Base-by-base conservation (phyloP, 2,797 vertebrate species). In the Trematomus bernacchii region DNA sequence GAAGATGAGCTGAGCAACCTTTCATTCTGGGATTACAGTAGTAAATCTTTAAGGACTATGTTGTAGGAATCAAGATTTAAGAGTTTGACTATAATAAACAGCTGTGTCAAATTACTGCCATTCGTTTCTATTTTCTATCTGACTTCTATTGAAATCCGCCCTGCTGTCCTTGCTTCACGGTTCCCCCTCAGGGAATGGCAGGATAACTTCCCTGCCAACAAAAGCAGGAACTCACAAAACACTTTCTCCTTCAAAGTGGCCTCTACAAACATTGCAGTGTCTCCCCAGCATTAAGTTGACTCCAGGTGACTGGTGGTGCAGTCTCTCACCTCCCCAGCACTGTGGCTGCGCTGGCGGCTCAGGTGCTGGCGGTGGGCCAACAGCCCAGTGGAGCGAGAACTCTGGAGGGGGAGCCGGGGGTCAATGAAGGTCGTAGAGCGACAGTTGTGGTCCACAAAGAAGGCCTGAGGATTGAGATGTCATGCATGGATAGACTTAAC, bases 381-480 rank as follows among this genome's bases (percentile, higher is more conserved):
- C 0, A 97, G 95, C 1, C 97, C 97, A 0, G 97, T 96, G 88
- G 98, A 98, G 63, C 98, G 91, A 13, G 96, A 96, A 69, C 97
- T 99, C 94, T 99, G 98, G 64, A 99, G 87, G 14, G 98, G 98
- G 33, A 99, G 96, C 80, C 98, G 96, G 0, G 98, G 98, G 84
- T 99, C 98, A 5, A 99, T 99, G 94, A 99, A 99, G 0, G 98
- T 98, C 21, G 98, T 99, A 50, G 97, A 97, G 42, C 98, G 96
- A 83, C 97, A 98, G 87, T 99, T 99, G 93, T 99, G 98, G 93
- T 99, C 98, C 12, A 99, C 98, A 60, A 99, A 99, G 91, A 99
- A 99, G 10, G 98, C 95, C 98, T 99, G 84, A 68, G 30, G 57
- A 76, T 47, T n/a, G 46, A 76, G 43, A 54, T 2, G 57, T 14